A percentile compares a stretch with the other conserved stretches of the same genome.
Conservation (phyloP, 2,888 invertebrate genomes). For the Iphiclides podalirius region DNA sequence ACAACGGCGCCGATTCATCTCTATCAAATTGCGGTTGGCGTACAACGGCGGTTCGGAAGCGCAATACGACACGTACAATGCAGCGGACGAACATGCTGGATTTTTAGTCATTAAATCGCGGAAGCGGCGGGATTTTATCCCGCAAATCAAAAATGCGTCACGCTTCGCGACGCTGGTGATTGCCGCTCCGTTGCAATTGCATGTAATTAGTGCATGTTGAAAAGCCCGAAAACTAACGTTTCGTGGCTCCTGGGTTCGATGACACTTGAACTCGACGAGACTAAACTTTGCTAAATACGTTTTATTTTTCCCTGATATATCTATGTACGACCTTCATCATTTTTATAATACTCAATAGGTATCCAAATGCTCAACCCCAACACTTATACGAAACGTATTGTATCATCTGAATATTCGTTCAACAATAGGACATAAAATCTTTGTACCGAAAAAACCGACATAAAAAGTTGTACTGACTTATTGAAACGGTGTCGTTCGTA, state of each 20-base stretch:
- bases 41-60: slow-evolving; percentile 31
- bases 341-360: neutral
- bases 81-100: slow-evolving; percentile 17
- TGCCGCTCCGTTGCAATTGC: slow-evolving; percentile 32
- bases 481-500: no score
- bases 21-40: slow-evolving; percentile 40
- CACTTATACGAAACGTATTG: neutral
- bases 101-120: slow-evolving; percentile 35
- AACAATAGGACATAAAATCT: neutral
- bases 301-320: no score
- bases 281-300: no score
- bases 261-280: no score
- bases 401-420: neutral
- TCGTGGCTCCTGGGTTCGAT: no score
- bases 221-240: no score
- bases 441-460: no score
- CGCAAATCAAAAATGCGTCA: slow-evolving; percentile 59
- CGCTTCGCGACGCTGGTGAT: slow-evolving; percentile 51
- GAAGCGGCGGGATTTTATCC: slow-evolving; percentile 44
- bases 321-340: neutral
- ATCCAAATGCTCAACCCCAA: neutral
- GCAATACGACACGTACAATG: slow-evolving; percentile 17
- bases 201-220: slow-evolving; percentile 25
- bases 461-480: no score
- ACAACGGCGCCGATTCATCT: slow-evolving; percentile 49